Evolutionary conservation across 1,140 invertebrate species (phyloP), one percentile per base, ranked within the genome.

Genomic region (Trinorchestia longiramus): DNA sequence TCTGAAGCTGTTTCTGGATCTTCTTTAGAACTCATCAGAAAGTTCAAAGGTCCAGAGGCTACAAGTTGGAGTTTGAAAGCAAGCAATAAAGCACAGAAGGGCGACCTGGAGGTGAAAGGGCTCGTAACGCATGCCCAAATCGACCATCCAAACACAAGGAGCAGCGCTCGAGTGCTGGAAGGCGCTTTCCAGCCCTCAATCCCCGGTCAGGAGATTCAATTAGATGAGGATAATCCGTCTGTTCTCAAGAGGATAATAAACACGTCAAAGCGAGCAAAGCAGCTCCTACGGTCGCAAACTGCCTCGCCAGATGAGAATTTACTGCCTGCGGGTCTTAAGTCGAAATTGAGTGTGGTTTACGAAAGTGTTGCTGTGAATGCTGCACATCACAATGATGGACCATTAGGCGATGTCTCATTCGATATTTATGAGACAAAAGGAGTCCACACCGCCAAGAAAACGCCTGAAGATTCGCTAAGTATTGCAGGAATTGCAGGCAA

Each of bases 201-300:
- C 47, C 44, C 92, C 92, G 43, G 43, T 94, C 43, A n/a, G 92
- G 43, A 94, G 44, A 94, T 94, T 94, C 92, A 94, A 94, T 94
- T 94, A 94, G 92, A 94, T 94, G 92, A 94, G 43, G 92, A 94
- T 94, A 94, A 94, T 94, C 92, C 92, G 92, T 94, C 92, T 94
- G 92, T 47, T 47, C 92, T 94, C 92, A 23, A 44, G 92, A 43
- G 92, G 92, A 94, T 94, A 94, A 94, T 94, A 94, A 94, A 94
- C 92, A 94, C 92, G 92, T 94, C 92, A 94, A 36, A 45, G 43
- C 43, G 44, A 45, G 92, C 41, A 43, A 94, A 94, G 92, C 92
- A 45, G 44, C 92, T 94, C 92, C 44, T 94, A 43, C 41, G 19
- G 92, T n/a, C 40, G 23, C 92, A 94, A 47, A 47, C 43, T 45